Evolutionary conservation across 2,797 vertebrate genomes (phyloP), one percentile per base, ranked within the genome.

Genomic region (Chrysocyon brachyurus): DNA sequence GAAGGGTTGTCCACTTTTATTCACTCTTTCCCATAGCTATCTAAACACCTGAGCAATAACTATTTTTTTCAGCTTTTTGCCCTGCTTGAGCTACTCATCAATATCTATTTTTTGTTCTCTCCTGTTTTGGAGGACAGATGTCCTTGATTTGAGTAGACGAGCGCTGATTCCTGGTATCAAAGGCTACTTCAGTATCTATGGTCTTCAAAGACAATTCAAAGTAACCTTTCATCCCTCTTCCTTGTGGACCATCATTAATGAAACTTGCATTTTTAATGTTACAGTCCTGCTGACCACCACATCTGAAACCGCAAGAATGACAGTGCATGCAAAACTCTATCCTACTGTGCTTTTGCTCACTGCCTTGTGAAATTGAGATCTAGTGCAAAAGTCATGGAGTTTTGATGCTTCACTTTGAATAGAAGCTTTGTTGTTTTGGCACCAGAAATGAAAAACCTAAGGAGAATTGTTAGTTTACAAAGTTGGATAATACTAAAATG

Each of bases 261-360:
- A 97, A 95, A 96, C 85, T 94, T 97, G 93, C 84, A 97, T 97
- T 97, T 98, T 97, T 94, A 97, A 96, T 98, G 73, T 82, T 63
- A 78, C 28, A 66, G 54, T 72, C 91, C 96, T 97, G 90, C 96
- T 97, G 96, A 96, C 94, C 96, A 95, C 33, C 78, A 61, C 83
- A 92, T 94, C 81, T 91, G 93, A 97, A 91, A 73, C 63, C 16
- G 1, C 31, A 84, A 83, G 95, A 90, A 75, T 63, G 68, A 70
- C 57, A 75, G 33, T 36, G 15, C 56, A 96, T 97, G 87, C 93
- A 97, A 93, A 97, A 92, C 28, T 54, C 52, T 54, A 77, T 91
- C 89, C 81, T 75, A 92, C 96, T 97, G 97, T 96, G 85, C 64
- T 81, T 97, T 91, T 92, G 68, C 59, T 94, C 16, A 31, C 56